Base-by-base conservation (phyloP, 2,113 vertebrate genomes). In the Pelecanus crispus region DNA sequence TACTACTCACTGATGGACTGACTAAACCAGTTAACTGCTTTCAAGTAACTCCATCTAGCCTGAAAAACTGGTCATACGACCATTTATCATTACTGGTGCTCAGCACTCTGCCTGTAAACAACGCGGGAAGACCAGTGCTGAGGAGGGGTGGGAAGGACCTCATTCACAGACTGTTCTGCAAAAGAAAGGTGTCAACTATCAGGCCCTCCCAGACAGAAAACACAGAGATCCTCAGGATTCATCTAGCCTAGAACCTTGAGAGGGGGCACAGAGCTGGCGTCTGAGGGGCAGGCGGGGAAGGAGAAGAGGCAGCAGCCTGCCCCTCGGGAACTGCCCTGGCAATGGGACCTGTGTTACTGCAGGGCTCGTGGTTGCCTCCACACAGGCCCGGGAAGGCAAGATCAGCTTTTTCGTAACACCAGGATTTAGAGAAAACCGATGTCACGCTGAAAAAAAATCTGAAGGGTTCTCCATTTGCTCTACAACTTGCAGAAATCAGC, bases 1-100 rank as follows among this genome's bases (percentile, higher is more conserved):
- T 73, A 77, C 61, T 73, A 36, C 38, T 88, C 81, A 88, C 47
- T 20, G 47, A 78, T 9, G 11, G 67, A 83, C 77, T 79, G 49
- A 95, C 31, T 61, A 71, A 86, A 91, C 49, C 56, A 91, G 52
- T 52, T 44, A 81, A 81, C 34, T 83, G 59, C 77, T 87, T 95
- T 75, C 58, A 87, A 89, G 38, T 45, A 96, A 94, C 50, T 79
- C 72, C 62, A 88, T 22, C 65, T 40, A 26, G 8, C 68, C 78
- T 66, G 88, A 92, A 87, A 94, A 95, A 84, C 56, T 72, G 47
- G 59, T 31, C 55, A 50, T 28, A 32, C 4, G 4, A 67, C n/a
- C 13, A 10, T 61, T 74, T 84, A 74, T 62, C 77, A 81, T 40
- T 67, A 56, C 47, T 84, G 36, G 34, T 72, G 66, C 65, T 83